Conservation (phyloP, 2,888 invertebrate genomes). For the Tachina lurida region DNA sequence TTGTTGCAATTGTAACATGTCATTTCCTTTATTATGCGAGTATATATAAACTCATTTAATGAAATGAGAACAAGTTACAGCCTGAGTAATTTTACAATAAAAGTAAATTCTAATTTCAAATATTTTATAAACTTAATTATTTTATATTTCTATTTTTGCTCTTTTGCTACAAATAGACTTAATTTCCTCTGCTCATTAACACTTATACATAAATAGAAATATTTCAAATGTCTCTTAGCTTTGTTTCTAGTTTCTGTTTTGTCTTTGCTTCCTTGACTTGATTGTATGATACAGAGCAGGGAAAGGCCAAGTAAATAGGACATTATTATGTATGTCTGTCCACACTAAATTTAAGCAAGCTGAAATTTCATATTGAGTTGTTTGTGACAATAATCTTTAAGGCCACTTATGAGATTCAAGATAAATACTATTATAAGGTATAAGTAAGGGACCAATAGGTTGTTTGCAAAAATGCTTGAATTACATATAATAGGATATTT, state of each 20-base stretch:
- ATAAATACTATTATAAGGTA: too few relatives aligned
- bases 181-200: conserved; percentile 70
- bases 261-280: conserved; percentile 20
- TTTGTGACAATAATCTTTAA: too few relatives aligned
- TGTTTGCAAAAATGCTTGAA: too few relatives aligned
- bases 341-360: too few relatives aligned
- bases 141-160: conserved; percentile 19
- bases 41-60: conserved; percentile 27
- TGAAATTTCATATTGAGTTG: too few relatives aligned
- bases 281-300: conserved; percentile 27
- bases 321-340: too few relatives aligned
- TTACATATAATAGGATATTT: too few relatives aligned
- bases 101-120: conserved; percentile 55
- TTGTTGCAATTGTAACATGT: conserved; percentile 20
- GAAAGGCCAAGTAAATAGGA: not conserved
- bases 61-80: not conserved
- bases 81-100: conserved; percentile 27
- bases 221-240: conserved; percentile 45
- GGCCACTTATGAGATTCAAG: too few relatives aligned
- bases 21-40: conserved; percentile 64
- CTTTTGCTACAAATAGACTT: conserved; percentile 63
- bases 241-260: not conserved
- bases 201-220: conserved; percentile 52
- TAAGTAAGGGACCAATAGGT: too few relatives aligned
- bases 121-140: conserved; percentile 42